Conservation (phyloP, 2,888 invertebrate species). For the Electrophaes corylata region DNA sequence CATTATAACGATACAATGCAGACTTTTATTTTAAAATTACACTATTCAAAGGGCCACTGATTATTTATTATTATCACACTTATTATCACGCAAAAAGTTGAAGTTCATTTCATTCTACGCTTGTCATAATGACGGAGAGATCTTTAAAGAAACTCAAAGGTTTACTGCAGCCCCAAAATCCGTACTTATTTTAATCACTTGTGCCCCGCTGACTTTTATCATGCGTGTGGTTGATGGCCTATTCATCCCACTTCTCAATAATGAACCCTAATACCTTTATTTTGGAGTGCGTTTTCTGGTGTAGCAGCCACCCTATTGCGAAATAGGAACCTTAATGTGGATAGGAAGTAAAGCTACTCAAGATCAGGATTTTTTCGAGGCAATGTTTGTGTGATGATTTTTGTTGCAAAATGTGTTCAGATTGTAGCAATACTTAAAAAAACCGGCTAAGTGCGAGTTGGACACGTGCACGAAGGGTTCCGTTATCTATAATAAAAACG, state of each 20-base stretch:
- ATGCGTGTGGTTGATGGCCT: slow-evolving; percentile 67
- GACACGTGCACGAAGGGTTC: too few relatives aligned
- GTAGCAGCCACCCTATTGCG: slow-evolving; percentile 38
- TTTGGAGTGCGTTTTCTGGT: slow-evolving; percentile 44
- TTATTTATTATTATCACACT: too few relatives aligned
- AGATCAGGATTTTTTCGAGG: slow-evolving; percentile 48
- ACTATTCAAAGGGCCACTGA: too few relatives aligned
- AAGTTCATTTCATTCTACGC: not conserved
- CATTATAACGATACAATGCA: too few relatives aligned
- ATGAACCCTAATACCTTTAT: slow-evolving; percentile 42
- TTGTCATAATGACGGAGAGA: not conserved
- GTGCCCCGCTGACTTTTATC: slow-evolving; percentile 72
- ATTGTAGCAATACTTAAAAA: not conserved
- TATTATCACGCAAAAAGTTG: too few relatives aligned
- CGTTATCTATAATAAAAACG: too few relatives aligned
- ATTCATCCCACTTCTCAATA: slow-evolving; percentile 39
- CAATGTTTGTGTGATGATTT: slow-evolving; percentile 45
- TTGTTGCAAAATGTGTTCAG: slow-evolving; percentile 5
- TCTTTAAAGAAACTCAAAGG: slow-evolving; percentile 1
- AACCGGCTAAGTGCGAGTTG: too few relatives aligned
- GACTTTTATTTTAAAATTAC: too few relatives aligned
- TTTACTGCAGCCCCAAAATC: slow-evolving; percentile 69
- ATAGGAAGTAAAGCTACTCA: slow-evolving; percentile 53
- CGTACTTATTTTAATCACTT: slow-evolving; percentile 80
- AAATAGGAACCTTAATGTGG: slow-evolving; percentile 54